Evolutionary conservation across 2,797 vertebrate species (phyloP), one percentile per base, ranked within the genome.

Genomic region (Cottoperca gobio): DNA sequence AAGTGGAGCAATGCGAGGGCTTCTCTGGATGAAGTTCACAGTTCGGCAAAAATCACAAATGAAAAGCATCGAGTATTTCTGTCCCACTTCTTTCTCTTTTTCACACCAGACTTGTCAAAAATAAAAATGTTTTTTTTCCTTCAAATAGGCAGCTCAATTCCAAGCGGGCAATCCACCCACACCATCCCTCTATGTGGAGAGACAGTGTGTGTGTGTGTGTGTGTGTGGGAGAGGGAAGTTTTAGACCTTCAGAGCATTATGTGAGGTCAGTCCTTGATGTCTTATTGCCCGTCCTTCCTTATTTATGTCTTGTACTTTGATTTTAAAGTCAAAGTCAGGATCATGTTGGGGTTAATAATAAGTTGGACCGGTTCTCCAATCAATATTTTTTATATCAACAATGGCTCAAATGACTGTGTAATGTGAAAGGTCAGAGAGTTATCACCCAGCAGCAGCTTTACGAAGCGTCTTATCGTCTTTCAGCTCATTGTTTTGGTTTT

Each of bases 201-300:
- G 33, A 71, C 68, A 39, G 49, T 43, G 70, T 70, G 63, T 3
- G 60, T 54, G 71, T 73, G 49, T 40, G 8, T 21, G 37, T 43
- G 5, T 55, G 28, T 31, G 63, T 40, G 60, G 73, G 39, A 6
- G 52, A 17, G 43, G 19, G 46, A 53, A 17, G 63, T 53, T 77
- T 81, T 21, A 82, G 65, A 72, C 69, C 76, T 70, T 82, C 45
- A 79, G 12, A 46, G 19, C 23, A 11, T 73, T 76, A 64, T 50
- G 48, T 65, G 62, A 82, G 79, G 83, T 79, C 76, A 66, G 53
- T 61, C 10, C 66, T 8, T 61, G 70, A 85, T 82, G 74, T 67
- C 61, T 70, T 60, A 53, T 61, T 65, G 48, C 60, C 17, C 19
- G 26, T 52, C 8, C 72, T 82, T 71, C 64, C 62, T 64, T 72